These are phyloP conservation scores for Loriculus beryllinus DNA, from an alignment of 2,797 vertebrate genomes.

Conservation along the genomic window DNA sequence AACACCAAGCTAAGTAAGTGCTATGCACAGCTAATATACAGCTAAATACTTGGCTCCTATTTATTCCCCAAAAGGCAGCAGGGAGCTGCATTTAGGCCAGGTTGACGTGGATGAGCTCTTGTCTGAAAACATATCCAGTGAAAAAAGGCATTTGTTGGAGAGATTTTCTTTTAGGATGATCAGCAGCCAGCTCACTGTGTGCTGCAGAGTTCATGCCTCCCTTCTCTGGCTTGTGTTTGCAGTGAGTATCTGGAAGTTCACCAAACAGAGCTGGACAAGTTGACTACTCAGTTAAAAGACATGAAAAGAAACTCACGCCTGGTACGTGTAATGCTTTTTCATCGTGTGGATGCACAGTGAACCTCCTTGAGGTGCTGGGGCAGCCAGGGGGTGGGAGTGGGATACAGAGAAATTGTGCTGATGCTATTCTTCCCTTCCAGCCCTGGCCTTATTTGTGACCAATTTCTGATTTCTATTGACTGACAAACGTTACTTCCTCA, in stretches of 20 bases:
- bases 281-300: slow-evolving; percentile 92
- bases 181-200: background rate
- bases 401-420: background rate
- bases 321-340: slow-evolving; percentile 76
- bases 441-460: background rate
- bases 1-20: background rate
- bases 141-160: background rate
- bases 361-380: background rate
- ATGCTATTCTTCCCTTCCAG: background rate
- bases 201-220: background rate
- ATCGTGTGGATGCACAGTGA: rapidly evolving
- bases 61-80: background rate
- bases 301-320: slow-evolving; percentile 98
- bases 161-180: background rate
- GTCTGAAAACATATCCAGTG: background rate
- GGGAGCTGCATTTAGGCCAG: slow-evolving; percentile 7
- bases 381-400: background rate
- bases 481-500: background rate
- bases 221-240: slow-evolving; percentile 60
- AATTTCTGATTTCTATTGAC: background rate
- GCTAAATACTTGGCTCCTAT: background rate
- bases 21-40: background rate
- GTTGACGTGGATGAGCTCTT: background rate
- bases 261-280: slow-evolving; percentile 92
- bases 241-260: slow-evolving; percentile 97